These are phyloP conservation scores for Macrocentrus cingulum DNA, from an alignment of 1,140 invertebrate species.

Conservation along the genomic window DNA sequence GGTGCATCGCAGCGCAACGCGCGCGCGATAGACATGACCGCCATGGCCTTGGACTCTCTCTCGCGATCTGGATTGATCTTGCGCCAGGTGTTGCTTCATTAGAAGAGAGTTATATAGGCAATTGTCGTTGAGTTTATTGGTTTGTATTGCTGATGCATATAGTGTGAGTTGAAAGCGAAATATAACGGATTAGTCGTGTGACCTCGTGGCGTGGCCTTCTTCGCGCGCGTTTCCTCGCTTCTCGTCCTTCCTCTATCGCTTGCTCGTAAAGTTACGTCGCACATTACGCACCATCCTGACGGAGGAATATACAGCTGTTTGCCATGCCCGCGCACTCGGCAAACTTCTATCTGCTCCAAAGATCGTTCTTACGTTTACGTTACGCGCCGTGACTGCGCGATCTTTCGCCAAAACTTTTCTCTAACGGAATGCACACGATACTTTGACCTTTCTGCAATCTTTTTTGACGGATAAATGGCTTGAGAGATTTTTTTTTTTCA, in stretches of 20 bases:
- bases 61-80: conserved; percentile 23
- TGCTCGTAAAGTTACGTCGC: conserved; percentile 35
- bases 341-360: too few relatives aligned
- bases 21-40: conserved; percentile 23
- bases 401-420: too few relatives aligned
- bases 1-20: conserved; percentile 22
- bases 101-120: too few relatives aligned
- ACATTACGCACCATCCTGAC: conserved; percentile 33
- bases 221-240: conserved; percentile 20
- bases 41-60: conserved; percentile 26
- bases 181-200: conserved; percentile 25
- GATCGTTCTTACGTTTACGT: too few relatives aligned
- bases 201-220: conserved; percentile 25
- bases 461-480: too few relatives aligned
- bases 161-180: conserved; percentile 24
- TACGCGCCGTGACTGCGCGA: too few relatives aligned
- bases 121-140: too few relatives aligned
- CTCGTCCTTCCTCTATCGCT: conserved; percentile 26
- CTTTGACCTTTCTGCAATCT: too few relatives aligned
- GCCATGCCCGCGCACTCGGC: too few relatives aligned
- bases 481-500: too few relatives aligned
- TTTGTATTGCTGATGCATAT: too few relatives aligned
- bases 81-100: conserved; percentile 25
- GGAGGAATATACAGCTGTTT: conserved; percentile 19
- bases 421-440: too few relatives aligned